Evolutionary conservation across 1,140 invertebrate genomes (phyloP), one percentile per base, ranked within the genome.

Genomic region (Dreissena rostriformis): DNA sequence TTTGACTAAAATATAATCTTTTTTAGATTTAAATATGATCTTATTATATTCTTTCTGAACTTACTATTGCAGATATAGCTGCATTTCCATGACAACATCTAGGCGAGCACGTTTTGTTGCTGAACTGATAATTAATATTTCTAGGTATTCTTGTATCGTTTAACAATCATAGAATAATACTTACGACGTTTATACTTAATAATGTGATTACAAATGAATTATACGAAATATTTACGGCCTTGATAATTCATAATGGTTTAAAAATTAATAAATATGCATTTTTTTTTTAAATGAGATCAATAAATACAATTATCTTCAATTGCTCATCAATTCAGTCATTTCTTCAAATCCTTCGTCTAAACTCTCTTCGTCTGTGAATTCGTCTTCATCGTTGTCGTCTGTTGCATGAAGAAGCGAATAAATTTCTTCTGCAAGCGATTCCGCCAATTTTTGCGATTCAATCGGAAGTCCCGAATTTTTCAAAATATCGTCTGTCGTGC

Each of bases 271-370:
- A 68, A 15, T 26, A 28, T 22, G 26, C 26, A 22, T 4, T n/a
- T 39, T 39, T 39, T 5, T 39, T 39, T 39, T 39, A 5, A 2
- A 39, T 39, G 39, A 39, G 39, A 39, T 39, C 39, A 8, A 39
- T 39, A 5, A 39, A 39, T 39, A 39, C 2, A 39, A 8, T 2
- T 39, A 5, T 39, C 39, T 39, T 39, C 39, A 39, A 8, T 39
- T 39, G 39, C 39, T 39, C 39, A 8, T 39, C 39, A 52, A 5
- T 71, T 75, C 65, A 14, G 17, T 49, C 52, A 67, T 74, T 19
- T 83, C 81, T 39, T 83, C 81, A 61, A 75, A 74, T 0, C 73
- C 81, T 70, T 83, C 79, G 24, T 82, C 79, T 67, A 39, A 52
- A 57, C 57, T 71, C 28, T 80, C 79, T n/a, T 51, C 53, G 14